These are phyloP conservation scores for Trichogramma evanescens DNA, from an alignment of 2,888 invertebrate species.

Conservation along the genomic window DNA sequence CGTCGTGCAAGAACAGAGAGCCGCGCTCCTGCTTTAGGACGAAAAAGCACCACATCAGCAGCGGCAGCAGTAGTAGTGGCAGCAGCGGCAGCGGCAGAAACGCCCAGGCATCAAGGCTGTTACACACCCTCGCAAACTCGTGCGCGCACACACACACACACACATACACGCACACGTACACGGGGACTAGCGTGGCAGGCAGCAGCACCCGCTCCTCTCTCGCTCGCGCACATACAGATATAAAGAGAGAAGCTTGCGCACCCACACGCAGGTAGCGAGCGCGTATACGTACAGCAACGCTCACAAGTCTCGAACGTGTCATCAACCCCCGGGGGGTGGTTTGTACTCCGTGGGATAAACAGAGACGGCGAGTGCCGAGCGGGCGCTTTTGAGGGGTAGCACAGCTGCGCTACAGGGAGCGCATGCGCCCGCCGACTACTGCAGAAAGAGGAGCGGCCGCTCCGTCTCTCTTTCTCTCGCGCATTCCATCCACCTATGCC, in stretches of 20 bases:
- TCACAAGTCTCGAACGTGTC: conserved; percentile 28
- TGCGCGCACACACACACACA: too few relatives aligned
- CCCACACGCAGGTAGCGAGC: too few relatives aligned
- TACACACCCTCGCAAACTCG: too few relatives aligned
- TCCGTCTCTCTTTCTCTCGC: neutral
- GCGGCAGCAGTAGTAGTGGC: too few relatives aligned
- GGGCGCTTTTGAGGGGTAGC: neutral
- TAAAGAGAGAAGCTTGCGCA: neutral
- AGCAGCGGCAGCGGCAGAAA: too few relatives aligned
- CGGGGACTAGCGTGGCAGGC: too few relatives aligned
- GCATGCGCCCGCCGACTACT: neutral
- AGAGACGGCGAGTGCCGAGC: neutral
- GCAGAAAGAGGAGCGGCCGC: neutral
- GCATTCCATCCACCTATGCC: neutral
- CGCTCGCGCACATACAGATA: conserved; percentile 9
- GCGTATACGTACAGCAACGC: too few relatives aligned
- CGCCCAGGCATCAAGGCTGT: too few relatives aligned
- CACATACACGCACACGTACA: too few relatives aligned
- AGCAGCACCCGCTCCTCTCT: neutral
- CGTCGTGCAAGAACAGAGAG: too few relatives aligned
- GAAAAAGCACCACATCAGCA: too few relatives aligned
- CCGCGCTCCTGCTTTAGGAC: too few relatives aligned
- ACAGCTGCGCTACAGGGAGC: neutral
- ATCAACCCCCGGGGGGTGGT: conserved; percentile 31
- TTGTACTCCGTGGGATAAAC: neutral